phyloP scores from a whole-genome alignment of 1,140 invertebrate genomes.

The Drosophila nannoptera region DNA sequence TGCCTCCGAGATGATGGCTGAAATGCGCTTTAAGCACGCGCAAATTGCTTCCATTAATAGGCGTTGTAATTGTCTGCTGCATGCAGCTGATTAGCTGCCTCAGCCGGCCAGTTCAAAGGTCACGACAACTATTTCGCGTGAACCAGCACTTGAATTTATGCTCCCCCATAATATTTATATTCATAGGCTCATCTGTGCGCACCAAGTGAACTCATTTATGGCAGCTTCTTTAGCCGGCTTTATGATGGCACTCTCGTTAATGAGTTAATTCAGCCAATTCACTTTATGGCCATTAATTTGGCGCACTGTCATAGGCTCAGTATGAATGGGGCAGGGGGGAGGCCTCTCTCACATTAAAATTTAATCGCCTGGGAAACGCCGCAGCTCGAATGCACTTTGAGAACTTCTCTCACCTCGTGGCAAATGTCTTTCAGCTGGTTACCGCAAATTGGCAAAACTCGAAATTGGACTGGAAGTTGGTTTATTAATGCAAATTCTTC shows the following conservation, averaged over 20 bases:
- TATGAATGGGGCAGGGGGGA: not conserved
- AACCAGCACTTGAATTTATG: not conserved
- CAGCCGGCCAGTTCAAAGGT: constrained; percentile 10
- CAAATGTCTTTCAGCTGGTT: constrained; percentile 14
- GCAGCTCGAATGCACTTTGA: not conserved
- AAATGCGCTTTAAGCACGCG: constrained; percentile 40
- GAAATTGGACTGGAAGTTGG: constrained; percentile 28
- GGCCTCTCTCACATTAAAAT: constrained; percentile 6
- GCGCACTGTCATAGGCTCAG: constrained; percentile 1
- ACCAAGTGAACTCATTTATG: constrained; percentile 7
- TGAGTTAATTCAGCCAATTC: constrained; percentile 44
- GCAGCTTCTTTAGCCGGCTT: constrained; percentile 26
- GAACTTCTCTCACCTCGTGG: not conserved
- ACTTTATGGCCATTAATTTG: constrained; percentile 39
- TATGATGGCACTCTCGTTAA: constrained; percentile 34
- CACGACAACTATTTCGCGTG: constrained; percentile 8
- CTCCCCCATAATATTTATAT: not conserved
- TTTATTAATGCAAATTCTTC: constrained; percentile 40
- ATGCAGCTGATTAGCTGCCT: constrained; percentile 59
- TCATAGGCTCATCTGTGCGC: not conserved
- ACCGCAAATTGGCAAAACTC: constrained; percentile 25
- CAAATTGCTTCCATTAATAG: constrained; percentile 58
- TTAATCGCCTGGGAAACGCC: constrained; percentile 8
- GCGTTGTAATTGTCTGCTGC: constrained; percentile 64
- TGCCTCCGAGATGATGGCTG: constrained; percentile 30